Evolutionary conservation across 1,140 invertebrate genomes (phyloP).

Genomic region (Bombus fervidus): DNA sequence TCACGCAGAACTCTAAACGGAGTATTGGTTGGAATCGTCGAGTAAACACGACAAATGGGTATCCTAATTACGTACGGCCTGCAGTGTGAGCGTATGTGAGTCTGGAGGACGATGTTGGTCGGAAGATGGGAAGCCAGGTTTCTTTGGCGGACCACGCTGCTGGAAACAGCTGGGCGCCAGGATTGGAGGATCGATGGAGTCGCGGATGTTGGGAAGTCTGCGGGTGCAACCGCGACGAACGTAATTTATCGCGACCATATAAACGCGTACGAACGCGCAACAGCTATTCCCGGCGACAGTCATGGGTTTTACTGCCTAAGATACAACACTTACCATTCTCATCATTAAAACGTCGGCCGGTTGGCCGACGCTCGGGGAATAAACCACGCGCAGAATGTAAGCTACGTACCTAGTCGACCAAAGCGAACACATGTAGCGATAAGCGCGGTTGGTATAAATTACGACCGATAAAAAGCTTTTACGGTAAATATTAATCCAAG

Average conservation of each 20-base stretch:
- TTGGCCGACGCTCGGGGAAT: slow-evolving; percentile 21
- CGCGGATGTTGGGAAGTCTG: neutral
- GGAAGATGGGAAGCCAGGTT: no score
- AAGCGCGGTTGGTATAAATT: slow-evolving; percentile 30
- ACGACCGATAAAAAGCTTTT: slow-evolving; percentile 27
- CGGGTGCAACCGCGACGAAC: slow-evolving; percentile 8
- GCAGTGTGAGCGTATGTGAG: no score
- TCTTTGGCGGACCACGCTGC: neutral
- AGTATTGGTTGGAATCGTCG: no score
- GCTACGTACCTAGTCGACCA: neutral
- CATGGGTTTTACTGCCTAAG: slow-evolving; percentile 50
- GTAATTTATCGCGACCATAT: slow-evolving; percentile 59
- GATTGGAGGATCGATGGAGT: neutral
- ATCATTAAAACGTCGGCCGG: slow-evolving; percentile 54
- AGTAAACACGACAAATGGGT: no score
- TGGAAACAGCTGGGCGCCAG: neutral
- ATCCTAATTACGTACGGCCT: no score
- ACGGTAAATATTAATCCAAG: slow-evolving; percentile 37
- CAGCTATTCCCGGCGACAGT: slow-evolving; percentile 58
- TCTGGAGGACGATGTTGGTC: no score
- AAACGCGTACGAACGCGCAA: slow-evolving; percentile 54
- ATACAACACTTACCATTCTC: slow-evolving; percentile 55
- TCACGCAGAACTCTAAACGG: no score
- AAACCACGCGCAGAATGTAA: slow-evolving; percentile 21
- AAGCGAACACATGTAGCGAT: slow-evolving; percentile 30